phyloP scores from a whole-genome alignment of 2,888 invertebrate species.

The Epistrophe eligans region DNA sequence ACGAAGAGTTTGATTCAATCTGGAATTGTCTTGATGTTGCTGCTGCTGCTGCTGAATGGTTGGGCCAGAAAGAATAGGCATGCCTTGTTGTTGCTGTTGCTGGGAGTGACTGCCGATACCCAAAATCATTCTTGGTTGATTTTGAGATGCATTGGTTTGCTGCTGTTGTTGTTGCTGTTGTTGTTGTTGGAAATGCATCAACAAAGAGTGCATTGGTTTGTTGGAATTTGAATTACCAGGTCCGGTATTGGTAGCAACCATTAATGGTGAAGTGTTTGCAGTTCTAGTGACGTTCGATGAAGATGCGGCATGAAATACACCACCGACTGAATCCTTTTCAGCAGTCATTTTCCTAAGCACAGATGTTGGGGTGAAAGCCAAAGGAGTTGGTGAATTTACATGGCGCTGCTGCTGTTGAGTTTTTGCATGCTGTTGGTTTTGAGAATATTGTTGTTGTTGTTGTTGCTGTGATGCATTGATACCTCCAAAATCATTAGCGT shows the following conservation, averaged over 20 bases:
- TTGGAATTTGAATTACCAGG: slow-evolving; percentile 77
- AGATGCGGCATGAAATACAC: slow-evolving; percentile 72
- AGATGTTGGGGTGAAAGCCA: slow-evolving; percentile 96
- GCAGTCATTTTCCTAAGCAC: slow-evolving; percentile 97
- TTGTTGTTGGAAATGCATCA: slow-evolving; percentile 74
- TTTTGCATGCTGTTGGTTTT: slow-evolving; percentile 63
- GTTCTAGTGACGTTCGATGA: slow-evolving; percentile 52
- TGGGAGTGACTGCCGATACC: slow-evolving; percentile 79
- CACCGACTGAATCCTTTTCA: slow-evolving; percentile 87
- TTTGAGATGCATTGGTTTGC: slow-evolving; percentile 66
- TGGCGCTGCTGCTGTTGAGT: slow-evolving; percentile 79
- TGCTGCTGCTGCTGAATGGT: slow-evolving; percentile 68
- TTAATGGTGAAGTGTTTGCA: slow-evolving; percentile 76
- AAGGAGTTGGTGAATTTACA: slow-evolving; percentile 87
- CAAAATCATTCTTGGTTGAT: slow-evolving; percentile 81
- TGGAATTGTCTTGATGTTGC: slow-evolving; percentile 74
- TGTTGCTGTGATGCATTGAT: slow-evolving; percentile 56
- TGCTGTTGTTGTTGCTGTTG: slow-evolving; percentile 73
- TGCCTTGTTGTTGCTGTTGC: slow-evolving; percentile 71
- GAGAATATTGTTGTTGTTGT: slow-evolving; percentile 74
- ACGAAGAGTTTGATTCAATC: slow-evolving; percentile 75
- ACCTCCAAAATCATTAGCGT: slow-evolving; percentile 37
- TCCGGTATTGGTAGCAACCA: slow-evolving; percentile 77
- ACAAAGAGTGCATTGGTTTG: slow-evolving; percentile 58
- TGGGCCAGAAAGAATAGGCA: slow-evolving; percentile 27